Base-by-base conservation (phyloP, 2,797 vertebrate genomes). In the Lagodon rhomboides region DNA sequence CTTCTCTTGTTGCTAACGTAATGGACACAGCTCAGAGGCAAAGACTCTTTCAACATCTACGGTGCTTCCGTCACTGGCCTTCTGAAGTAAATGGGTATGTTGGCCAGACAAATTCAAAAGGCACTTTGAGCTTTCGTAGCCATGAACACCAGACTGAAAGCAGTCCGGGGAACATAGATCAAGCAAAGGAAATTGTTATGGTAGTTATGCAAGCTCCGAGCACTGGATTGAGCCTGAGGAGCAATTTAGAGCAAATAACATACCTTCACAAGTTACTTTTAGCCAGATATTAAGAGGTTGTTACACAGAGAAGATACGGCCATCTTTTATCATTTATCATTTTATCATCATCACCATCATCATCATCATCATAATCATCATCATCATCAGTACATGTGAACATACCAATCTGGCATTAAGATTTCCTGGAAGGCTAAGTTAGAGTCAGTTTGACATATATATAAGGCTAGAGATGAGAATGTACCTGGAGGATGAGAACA, bases 401-500 rank as follows among this genome's bases (percentile, higher is more conserved):
- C n/a, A n/a, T n/a, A n/a, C n/a, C n/a, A n/a, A n/a, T 81, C 74
- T 46, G 58, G 43, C 17, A 51, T 60, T 17, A 11, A 65, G 56
- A 63, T 43, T 43, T 34, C 55, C 55, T 55, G 12, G 23, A n/a
- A 7, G 3, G 41, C 12, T 77, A 50, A 47, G 76, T 3, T 46
- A 79, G n/a, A 41, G 71, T 50, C 25, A 34, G 34, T 34, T 58
- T 64, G 43, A 61, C 43, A 70, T 38, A 7, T 34, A 55, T 43
- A 11, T 50, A 61, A 63, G 46, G 63, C 54, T 16, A 47, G 23
- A 75, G 30, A 68, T 25, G 22, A 59, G n/a, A 22, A 22, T 53
- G 34, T 59, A 60, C 61, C 34, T 63, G 25, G 34, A 55, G 22
- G 16, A 67, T 47, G 54, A 62, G 30, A n/a, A 50, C 6, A 68